A percentile compares a stretch with the other conserved stretches of the same genome.
These are phyloP conservation scores for Mastomys coucha DNA, from an alignment of 2,113 vertebrate genomes.

Conservation along the genomic window DNA sequence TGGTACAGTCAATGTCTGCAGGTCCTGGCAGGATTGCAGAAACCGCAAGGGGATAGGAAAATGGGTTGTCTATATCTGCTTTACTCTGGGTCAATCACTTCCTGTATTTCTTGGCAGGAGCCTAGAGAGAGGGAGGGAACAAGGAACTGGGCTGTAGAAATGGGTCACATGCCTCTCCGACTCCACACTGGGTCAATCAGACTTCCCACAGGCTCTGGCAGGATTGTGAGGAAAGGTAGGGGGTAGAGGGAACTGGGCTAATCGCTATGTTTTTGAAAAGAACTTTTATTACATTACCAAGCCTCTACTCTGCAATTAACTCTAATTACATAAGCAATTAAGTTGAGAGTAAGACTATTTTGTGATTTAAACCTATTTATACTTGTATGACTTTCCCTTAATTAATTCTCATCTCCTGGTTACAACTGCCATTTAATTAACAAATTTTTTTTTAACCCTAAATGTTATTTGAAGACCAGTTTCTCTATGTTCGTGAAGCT, in stretches of 20 bases:
- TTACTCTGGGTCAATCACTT: not conserved
- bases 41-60: not conserved
- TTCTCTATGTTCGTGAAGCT: not conserved
- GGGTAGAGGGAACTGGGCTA: conserved; percentile 25
- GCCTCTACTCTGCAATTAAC: conserved; percentile 86
- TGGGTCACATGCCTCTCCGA: not conserved
- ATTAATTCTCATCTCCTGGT: conserved; percentile 81
- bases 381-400: conserved; percentile 78
- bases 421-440: conserved; percentile 76
- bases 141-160: not conserved
- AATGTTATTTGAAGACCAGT: not conserved
- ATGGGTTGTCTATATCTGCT: not conserved
- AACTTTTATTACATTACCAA: conserved; percentile 77
- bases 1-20: not conserved
- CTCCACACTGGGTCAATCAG: not conserved
- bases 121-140: not conserved
- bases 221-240: not conserved
- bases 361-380: conserved; percentile 83
- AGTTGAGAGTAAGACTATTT: conserved; percentile 84
- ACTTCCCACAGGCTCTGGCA: not conserved
- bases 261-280: conserved; percentile 60
- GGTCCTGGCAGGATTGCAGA: not conserved
- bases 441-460: conserved; percentile 33
- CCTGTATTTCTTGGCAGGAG: not conserved
- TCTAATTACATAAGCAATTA: conserved; percentile 86